Evolutionary conservation across 2,113 vertebrate species (phyloP).

Genomic region (Xiphias gladius): DNA sequence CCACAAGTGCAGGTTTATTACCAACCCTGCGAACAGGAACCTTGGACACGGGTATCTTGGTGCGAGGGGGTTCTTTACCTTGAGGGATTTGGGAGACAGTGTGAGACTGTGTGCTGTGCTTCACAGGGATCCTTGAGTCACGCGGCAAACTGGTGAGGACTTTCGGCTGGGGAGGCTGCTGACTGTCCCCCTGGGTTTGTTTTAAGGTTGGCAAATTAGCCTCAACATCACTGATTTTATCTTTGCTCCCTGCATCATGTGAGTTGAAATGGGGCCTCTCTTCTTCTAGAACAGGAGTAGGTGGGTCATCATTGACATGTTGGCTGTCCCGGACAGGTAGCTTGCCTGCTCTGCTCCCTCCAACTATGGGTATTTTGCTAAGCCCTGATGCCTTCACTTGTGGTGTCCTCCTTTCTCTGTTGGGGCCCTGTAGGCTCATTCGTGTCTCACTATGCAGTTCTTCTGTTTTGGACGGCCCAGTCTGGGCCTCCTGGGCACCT

Average conservation of each 20-base stretch:
- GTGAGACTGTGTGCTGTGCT: slow-evolving; percentile 86
- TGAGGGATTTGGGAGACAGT: slow-evolving; percentile 84
- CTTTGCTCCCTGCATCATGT: slow-evolving; percentile 87
- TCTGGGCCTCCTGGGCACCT: slow-evolving; percentile 18
- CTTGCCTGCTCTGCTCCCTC: slow-evolving; percentile 77
- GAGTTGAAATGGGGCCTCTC: slow-evolving; percentile 82
- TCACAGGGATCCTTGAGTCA: slow-evolving; percentile 96
- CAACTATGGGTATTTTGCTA: slow-evolving; percentile 84
- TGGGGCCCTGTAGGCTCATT: slow-evolving; percentile 81
- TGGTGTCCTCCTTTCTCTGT: slow-evolving; percentile 89
- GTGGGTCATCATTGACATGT: slow-evolving; percentile 86
- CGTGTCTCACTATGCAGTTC: slow-evolving; percentile 52
- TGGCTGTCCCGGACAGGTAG: slow-evolving; percentile 84
- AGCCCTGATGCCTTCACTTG: slow-evolving; percentile 76
- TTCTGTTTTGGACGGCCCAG: slow-evolving; percentile 40
- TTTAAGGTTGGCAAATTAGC: slow-evolving; percentile 76
- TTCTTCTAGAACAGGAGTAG: slow-evolving; percentile 88
- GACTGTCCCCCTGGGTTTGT: slow-evolving; percentile 82
- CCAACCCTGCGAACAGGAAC: slow-evolving; percentile 91
- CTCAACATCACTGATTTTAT: slow-evolving; percentile 83
- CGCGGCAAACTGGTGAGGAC: slow-evolving; percentile 84
- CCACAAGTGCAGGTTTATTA: slow-evolving; percentile 84
- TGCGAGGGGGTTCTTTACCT: slow-evolving; percentile 90
- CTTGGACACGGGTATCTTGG: slow-evolving; percentile 97
- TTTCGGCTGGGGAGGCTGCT: slow-evolving; percentile 73